Evolutionary conservation across 2,888 invertebrate species (phyloP).

Genomic region (Leuctra nigra): DNA sequence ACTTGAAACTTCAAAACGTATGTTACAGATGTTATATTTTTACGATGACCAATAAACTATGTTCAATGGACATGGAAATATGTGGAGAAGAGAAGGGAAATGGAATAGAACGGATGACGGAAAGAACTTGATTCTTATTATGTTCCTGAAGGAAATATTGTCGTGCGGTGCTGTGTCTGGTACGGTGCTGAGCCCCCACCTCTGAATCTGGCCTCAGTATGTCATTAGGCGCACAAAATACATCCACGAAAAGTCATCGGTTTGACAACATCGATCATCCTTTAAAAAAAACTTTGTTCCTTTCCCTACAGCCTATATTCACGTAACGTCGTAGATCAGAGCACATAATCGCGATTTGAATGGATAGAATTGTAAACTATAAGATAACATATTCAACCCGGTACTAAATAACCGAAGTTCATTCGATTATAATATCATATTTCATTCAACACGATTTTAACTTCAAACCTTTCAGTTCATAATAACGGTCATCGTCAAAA

Average conservation of each 20-base stretch:
- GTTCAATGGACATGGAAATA: not conserved
- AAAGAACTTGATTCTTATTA: not conserved
- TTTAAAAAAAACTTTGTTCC: not conserved
- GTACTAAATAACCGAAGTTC: no score
- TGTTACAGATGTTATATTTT: not conserved
- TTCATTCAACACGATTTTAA: no score
- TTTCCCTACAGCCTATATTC: not conserved
- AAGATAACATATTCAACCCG: not conserved
- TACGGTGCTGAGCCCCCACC: not conserved
- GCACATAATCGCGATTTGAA: no score
- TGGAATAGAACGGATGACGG: not conserved
- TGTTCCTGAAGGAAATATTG: not conserved
- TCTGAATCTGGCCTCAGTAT: not conserved
- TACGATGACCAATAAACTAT: no score
- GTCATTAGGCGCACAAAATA: not conserved
- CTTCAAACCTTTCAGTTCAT: no score
- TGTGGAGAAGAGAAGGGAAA: not conserved
- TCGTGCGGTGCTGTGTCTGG: not conserved
- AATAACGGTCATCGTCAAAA: no score
- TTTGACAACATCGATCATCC: constrained; percentile 3
- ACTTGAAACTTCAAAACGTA: not conserved
- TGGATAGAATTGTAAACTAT: no score
- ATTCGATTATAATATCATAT: no score
- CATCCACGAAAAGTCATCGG: not conserved
- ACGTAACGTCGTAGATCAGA: no score